Conservation (phyloP, 1,140 invertebrate genomes). For the Drepana arcuata region DNA sequence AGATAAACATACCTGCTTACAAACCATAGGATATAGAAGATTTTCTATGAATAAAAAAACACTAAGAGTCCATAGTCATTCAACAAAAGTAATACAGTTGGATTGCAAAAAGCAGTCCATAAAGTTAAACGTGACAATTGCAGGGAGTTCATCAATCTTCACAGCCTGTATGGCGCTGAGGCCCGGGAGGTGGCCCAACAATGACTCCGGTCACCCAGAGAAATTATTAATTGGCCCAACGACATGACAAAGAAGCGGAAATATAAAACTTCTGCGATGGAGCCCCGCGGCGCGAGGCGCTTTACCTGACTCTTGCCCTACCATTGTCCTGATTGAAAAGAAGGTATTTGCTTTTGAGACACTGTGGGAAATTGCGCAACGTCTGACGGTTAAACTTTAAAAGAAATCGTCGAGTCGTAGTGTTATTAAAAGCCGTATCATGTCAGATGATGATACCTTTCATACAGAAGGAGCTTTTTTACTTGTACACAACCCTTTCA, state of each 20-base stretch:
- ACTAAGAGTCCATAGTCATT: slow-evolving; percentile 33
- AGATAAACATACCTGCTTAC: too few species aligned
- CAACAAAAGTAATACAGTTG: slow-evolving; percentile 21
- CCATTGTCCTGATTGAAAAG: slow-evolving; percentile 55
- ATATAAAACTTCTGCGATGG: slow-evolving; percentile 65
- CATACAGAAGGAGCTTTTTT: slow-evolving; percentile 9
- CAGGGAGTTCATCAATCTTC: slow-evolving; percentile 60
- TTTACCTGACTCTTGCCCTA: slow-evolving; percentile 68
- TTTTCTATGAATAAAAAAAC: too few species aligned
- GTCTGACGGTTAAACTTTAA: slow-evolving; percentile 28
- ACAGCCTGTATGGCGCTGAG: slow-evolving; percentile 40
- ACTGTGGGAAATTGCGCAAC: slow-evolving; percentile 67
- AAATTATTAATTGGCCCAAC: slow-evolving; percentile 66
- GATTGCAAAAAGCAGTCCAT: slow-evolving; percentile 45
- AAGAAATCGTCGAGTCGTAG: slow-evolving; percentile 31
- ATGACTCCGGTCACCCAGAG: slow-evolving; percentile 61
- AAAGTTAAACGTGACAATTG: slow-evolving; percentile 58
- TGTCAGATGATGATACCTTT: slow-evolving; percentile 6
- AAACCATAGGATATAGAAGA: too few species aligned
- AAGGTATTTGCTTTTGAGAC: slow-evolving; percentile 53
- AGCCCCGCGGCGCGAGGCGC: slow-evolving; percentile 51
- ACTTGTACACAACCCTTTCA: too few species aligned
- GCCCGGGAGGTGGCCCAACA: slow-evolving; percentile 38
- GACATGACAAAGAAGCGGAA: slow-evolving; percentile 66
- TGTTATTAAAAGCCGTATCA: slow-evolving; percentile 16